Base-by-base conservation (phyloP, 2,888 invertebrate species). In the Panzeria rudis region DNA sequence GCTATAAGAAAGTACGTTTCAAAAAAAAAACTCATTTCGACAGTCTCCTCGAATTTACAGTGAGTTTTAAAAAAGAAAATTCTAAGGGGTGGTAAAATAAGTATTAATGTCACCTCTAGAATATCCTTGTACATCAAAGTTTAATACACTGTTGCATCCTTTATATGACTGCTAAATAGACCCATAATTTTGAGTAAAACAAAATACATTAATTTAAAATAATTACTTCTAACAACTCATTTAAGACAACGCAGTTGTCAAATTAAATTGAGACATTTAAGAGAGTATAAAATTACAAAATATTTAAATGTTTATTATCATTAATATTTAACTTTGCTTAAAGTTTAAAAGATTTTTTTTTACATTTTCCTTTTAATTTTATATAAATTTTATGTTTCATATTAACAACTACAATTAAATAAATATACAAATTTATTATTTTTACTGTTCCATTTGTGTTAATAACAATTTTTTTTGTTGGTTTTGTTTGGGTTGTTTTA, bases 381-480 rank as follows among this genome's bases (percentile, higher is more conserved):
- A 54, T 72, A 54, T n/a, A n/a, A 66, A 59, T n/a, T 62, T 56
- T 75, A 56, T 38, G 64, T 69, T 64, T 72, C n/a, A 68, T 83
- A 61, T 72, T 72, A 82, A 78, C 85, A 81, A 78, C 85, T 85
- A 78, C 64, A 85, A 50, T 84, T 69, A 84, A 81, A 84, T 69
- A 84, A 81, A 84, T 84, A 72, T 78, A 84, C 54, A 78, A 78
- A 81, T 73, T 73, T 64, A 52, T 59, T 66, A 38, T 13, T 32
- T 59, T 9, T 29, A 29, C 25, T 7, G 15, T n/a, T 59, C 50
- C 38, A 44, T 32, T 56, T 56, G 15, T 50, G 2, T 54, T 41
- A 54, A 68, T 72, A 79, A 79, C 59, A 84, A 80, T 32, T 64
- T 52, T 44, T 13, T 69, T 20, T 29, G 15, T 44, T 44, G 3